Evolutionary conservation across 30 jellyfish, hydroid and myxozoan species (phyloP).

Genomic region (Aurelia sp.): DNA sequence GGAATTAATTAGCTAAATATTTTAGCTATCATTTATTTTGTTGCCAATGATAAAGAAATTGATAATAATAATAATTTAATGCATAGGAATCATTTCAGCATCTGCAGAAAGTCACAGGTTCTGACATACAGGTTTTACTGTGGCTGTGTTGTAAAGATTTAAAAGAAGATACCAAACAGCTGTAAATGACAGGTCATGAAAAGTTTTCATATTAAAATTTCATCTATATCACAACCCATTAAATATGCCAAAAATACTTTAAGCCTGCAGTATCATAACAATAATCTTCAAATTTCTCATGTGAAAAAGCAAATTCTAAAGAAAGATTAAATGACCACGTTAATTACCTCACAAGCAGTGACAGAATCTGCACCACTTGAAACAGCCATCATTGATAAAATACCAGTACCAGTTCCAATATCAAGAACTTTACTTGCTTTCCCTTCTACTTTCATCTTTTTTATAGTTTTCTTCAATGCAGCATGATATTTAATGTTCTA

Average conservation of each 20-base stretch:
- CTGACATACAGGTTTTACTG: no score
- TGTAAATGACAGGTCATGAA: no score
- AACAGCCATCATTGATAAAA: slow-evolving; percentile 97
- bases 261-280: not conserved
- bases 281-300: not conserved
- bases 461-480: slow-evolving; percentile 52
- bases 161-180: no score
- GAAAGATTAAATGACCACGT: not conserved
- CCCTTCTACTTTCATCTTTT: slow-evolving; percentile 3
- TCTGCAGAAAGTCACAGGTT: no score
- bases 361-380: slow-evolving; percentile 70
- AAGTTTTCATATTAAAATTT: no score
- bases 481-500: slow-evolving; percentile 51
- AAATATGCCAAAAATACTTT: not conserved
- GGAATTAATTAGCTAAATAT: no score
- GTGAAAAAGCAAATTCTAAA: not conserved
- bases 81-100: no score
- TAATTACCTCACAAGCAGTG: slow-evolving; percentile 84
- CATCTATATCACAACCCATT: not conserved
- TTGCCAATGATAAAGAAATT: no score
- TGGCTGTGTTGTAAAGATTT: no score
- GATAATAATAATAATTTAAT: no score
- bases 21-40: no score
- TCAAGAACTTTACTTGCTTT: slow-evolving; percentile 55
- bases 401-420: slow-evolving; percentile 96